These are phyloP conservation scores for Myodes glareolus DNA, from an alignment of 2,113 vertebrate genomes.

Conservation along the genomic window DNA sequence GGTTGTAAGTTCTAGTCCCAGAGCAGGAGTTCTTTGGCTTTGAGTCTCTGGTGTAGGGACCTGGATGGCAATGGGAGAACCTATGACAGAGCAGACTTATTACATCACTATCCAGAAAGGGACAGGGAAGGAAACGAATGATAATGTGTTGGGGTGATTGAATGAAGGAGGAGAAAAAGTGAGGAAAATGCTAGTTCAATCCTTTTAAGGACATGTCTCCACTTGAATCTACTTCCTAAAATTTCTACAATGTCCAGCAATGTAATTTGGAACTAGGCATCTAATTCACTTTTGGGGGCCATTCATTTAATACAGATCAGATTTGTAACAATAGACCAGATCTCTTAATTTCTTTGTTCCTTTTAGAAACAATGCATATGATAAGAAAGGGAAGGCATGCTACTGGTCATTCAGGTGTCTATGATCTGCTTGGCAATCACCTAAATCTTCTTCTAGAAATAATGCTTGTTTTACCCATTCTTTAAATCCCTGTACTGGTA, in stretches of 20 bases:
- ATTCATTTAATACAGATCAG: background rate
- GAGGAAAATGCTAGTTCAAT: background rate
- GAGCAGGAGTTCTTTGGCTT: background rate
- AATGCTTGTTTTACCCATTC: background rate
- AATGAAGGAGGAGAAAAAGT: no score
- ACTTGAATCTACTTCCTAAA: background rate
- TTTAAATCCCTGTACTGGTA: background rate
- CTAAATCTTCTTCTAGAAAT: background rate
- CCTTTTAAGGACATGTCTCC: background rate
- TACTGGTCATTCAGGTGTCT: background rate
- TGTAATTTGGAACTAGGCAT: background rate
- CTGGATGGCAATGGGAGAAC: background rate
- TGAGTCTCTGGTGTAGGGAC: background rate
- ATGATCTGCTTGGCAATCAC: background rate
- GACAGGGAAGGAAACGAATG: background rate
- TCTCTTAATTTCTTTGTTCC: background rate
- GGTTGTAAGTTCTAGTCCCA: background rate
- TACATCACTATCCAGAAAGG: background rate
- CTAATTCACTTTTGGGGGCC: background rate
- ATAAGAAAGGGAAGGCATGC: accelerated
- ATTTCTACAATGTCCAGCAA: background rate
- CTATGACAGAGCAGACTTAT: background rate
- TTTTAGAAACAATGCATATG: background rate
- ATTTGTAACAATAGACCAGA: background rate
- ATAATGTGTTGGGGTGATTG: no score